Percentiles rank a stretch among this genome's conserved stretches.
Conservation (phyloP, 2,888 invertebrate species). For the Parascotia fuliginaria region DNA sequence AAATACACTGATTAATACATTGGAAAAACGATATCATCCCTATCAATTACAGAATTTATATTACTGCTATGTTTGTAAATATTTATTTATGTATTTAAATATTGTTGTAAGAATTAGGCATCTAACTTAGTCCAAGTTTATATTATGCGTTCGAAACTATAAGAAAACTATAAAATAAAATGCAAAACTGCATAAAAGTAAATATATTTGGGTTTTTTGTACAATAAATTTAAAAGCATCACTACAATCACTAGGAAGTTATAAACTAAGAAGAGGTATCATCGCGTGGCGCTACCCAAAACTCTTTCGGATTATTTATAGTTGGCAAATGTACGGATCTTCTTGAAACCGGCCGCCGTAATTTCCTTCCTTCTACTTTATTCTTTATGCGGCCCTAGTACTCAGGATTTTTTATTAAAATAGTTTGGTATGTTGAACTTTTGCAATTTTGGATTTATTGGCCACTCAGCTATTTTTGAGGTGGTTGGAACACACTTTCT, state of each 20-base stretch:
- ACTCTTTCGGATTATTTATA: slow-evolving; percentile 26
- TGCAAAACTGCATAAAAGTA: no score
- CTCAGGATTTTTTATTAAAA: background rate
- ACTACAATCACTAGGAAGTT: slow-evolving; percentile 29
- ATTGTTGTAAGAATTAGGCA: no score
- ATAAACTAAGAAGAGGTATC: slow-evolving; percentile 27
- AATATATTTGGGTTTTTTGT: no score
- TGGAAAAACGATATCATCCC: background rate
- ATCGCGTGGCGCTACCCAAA: slow-evolving; percentile 1
- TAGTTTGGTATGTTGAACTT: background rate
- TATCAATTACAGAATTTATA: background rate
- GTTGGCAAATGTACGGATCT: slow-evolving; percentile 9
- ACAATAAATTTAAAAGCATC: background rate
- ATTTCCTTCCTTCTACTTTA: slow-evolving; percentile 6
- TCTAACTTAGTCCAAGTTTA: no score
- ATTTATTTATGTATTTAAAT: no score
- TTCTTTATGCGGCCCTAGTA: background rate
- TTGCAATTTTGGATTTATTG: background rate
- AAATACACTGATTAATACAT: background rate
- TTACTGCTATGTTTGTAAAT: no score
- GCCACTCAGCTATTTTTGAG: no score
- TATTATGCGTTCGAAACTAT: no score
- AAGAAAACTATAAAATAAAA: no score
- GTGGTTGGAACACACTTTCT: no score
- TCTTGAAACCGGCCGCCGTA: slow-evolving; percentile 2